A percentile compares a stretch with the other conserved stretches of the same genome.
Evolutionary conservation across 2,888 invertebrate species (phyloP).

Genomic region (Acrobasis repandana): DNA sequence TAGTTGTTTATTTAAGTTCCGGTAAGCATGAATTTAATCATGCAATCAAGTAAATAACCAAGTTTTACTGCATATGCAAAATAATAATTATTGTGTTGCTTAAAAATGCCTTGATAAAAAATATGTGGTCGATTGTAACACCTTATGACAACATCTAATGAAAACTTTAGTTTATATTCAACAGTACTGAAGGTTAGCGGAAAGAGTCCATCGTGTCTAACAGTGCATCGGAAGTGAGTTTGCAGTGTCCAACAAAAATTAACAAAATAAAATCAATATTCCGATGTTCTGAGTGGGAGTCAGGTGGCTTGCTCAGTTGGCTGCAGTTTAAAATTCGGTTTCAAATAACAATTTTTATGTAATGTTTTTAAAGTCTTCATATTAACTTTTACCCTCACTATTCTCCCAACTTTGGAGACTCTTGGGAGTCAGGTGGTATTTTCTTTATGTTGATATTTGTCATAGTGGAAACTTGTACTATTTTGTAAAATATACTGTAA

Average conservation of each 20-base stretch:
- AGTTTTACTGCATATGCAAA: too few species aligned
- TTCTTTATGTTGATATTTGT: neutral
- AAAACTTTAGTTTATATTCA: neutral
- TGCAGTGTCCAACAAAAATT: conserved; percentile 4
- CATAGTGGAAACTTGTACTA: neutral
- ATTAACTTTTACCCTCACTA: conserved; percentile 5
- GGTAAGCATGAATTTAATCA: neutral
- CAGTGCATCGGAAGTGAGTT: conserved; percentile 11
- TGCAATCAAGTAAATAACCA: too few species aligned
- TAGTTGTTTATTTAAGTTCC: neutral
- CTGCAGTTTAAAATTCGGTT: neutral
- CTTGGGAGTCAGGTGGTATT: neutral
- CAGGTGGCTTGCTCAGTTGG: neutral
- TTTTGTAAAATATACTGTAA: too few species aligned
- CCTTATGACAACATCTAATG: neutral
- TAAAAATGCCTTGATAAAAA: neutral
- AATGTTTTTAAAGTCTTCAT: neutral
- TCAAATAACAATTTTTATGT: neutral
- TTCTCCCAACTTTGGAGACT: conserved; percentile 1
- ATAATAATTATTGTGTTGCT: too few species aligned
- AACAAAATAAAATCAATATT: conserved; percentile 8
- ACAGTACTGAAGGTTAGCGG: conserved; percentile 4
- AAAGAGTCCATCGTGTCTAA: conserved; percentile 4
- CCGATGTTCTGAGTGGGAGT: conserved; percentile 16
- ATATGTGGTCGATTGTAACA: conserved; percentile 5